phyloP scores from a whole-genome alignment of 1,140 invertebrate genomes.

The Aphidius ervi region DNA sequence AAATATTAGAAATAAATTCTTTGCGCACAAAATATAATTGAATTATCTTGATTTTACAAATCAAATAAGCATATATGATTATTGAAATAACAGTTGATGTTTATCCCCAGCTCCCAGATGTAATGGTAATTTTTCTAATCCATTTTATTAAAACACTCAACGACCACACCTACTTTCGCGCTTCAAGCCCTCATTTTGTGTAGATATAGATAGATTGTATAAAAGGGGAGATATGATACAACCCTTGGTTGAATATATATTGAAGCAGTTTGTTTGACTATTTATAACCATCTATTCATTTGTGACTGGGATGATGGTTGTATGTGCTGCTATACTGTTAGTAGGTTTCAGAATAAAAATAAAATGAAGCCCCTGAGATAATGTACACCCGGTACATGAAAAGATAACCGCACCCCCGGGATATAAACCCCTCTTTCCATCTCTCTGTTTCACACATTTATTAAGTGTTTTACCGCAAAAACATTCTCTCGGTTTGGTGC shows the following conservation, averaged over 20 bases:
- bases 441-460: constrained; percentile 26
- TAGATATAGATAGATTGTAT: constrained; percentile 14
- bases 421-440: constrained; percentile 25
- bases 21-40: too few species aligned
- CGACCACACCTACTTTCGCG: constrained; percentile 40
- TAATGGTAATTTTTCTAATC: constrained; percentile 42
- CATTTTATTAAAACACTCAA: constrained; percentile 40
- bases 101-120: not conserved
- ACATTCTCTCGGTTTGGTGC: constrained; percentile 35
- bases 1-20: too few species aligned
- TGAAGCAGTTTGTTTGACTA: constrained; percentile 33
- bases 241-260: constrained; percentile 17
- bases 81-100: too few species aligned
- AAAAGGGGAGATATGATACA: constrained; percentile 22
- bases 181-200: constrained; percentile 12
- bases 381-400: constrained; percentile 49
- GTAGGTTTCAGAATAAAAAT: not conserved
- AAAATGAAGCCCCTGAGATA: constrained; percentile 34
- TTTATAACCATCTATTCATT: constrained; percentile 30
- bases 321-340: not conserved
- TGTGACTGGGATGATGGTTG: not conserved
- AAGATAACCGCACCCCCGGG: constrained; percentile 51
- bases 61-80: too few species aligned
- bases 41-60: too few species aligned
- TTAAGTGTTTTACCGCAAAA: constrained; percentile 47